Base-by-base conservation (phyloP, 2,797 vertebrate genomes). In the Acanthis flammea region DNA sequence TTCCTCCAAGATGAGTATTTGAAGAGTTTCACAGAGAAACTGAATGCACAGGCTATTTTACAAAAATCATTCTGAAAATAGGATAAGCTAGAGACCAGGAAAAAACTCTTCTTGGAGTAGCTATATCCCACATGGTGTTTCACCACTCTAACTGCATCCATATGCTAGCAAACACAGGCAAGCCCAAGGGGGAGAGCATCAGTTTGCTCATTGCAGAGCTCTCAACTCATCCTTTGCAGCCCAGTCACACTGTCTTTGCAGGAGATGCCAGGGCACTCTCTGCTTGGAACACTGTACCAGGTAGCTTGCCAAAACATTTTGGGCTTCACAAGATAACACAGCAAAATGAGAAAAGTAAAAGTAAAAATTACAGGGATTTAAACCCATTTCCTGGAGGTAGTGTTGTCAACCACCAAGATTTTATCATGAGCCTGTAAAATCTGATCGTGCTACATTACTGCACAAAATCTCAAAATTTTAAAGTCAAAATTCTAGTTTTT, bases 131-230 rank as follows among this genome's bases (percentile, higher is more conserved):
- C 74, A 48, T 76, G 80, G 77, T 39, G 2, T 70, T 95, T 88
- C 57, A 81, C 63, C 51, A 35, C 70, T 79, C 22, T 84, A 96
- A 95, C 71, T 82, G 72, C 81, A 91, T 82, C 84, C 90, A 85
- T 86, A 85, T 73, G 71, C 83, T 25, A 76, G 71, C 28, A 66
- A 44, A 84, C 23, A 31, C 50, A 57, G 74, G 67, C 55, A 93
- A 95, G 55, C 44, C 41, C 82, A 66, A 70, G 55, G 35, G 27
- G 14, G 23, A 94, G 45, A 74, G 73, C 60, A 73, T 13, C 5
- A 8, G 33, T 47, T 70, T 1, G 12, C 73, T 75, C 44, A 47
- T 2, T 8, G 3, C 39, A 60, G 28, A 89, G 45, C 42, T 65
- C 74, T 39, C 31, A 83, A 4, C 2, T 14, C 41, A 60, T 84